Evolutionary conservation across 1,140 invertebrate species (phyloP), one percentile per base, ranked within the genome.

Genomic region (Bombus sibiricus): DNA sequence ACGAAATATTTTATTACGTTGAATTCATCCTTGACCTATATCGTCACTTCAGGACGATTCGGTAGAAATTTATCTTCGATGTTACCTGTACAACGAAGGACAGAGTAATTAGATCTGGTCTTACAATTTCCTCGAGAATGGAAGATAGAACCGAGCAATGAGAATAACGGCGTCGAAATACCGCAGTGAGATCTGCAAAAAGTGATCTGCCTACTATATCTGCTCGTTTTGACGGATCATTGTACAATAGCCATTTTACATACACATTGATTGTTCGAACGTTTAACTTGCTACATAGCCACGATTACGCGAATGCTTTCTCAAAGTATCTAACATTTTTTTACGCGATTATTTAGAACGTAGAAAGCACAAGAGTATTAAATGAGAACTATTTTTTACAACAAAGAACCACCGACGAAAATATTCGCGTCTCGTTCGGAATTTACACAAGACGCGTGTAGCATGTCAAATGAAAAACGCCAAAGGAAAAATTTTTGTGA

Each of bases 81-180:
- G 53, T 34, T 66, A 81, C 15, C 41, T 73, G 34, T n/a, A 53
- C 18, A 57, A 34, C 53, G 34, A 28, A 53, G 18, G 9, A 57
- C 37, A 75, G 62, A 71, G 12, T 73, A 81, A 85, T 69, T 85
- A 57, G 15, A 77, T 76, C 53, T 25, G 66, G 41, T 84, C 47
- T 57, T 37, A 79, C 53, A 72, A 72, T 85, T 81, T 86, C 69
- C 78, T 85, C 41, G 57, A 79, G 47, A 80, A 85, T 85, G 32
- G 34, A 73, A 72, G 41, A 22, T 57, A 25, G 57, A 80, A 72
- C 18, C 47, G 34, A 66, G 37, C 41, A 59, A 69, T 66, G 78
- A 66, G 77, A 47, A 73, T 43, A 81, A 66, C 34, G 77, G 32
- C 68, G 64, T 9, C 57, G 39, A 62, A 73, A 37, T 83, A 41